These are phyloP conservation scores for Physella acuta DNA, from an alignment of 1,140 invertebrate genomes.

Conservation along the genomic window DNA sequence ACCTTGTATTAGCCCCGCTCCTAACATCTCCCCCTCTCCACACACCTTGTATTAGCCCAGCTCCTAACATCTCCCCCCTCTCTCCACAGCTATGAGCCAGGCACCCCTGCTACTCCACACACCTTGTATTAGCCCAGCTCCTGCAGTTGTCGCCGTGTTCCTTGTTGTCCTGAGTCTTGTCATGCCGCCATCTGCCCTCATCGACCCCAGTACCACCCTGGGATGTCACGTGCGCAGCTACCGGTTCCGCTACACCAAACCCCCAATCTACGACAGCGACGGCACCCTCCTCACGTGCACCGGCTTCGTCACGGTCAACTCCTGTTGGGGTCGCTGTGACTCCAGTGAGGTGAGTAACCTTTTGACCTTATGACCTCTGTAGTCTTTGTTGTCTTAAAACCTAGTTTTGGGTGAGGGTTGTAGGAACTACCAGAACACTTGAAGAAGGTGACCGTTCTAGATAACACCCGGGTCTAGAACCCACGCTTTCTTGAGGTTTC, in stretches of 20 bases:
- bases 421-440: too few species aligned
- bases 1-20: too few species aligned
- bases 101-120: neutral
- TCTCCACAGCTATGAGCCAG: slow-evolving; percentile 17
- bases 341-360: slow-evolving; percentile 70
- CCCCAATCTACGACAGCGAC: slow-evolving; percentile 54
- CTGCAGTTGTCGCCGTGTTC: neutral
- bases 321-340: slow-evolving; percentile 81
- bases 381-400: too few species aligned
- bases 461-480: too few species aligned
- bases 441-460: too few species aligned
- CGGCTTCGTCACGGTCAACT: slow-evolving; percentile 70
- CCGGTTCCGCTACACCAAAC: slow-evolving; percentile 31
- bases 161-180: neutral
- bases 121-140: neutral
- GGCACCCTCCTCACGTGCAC: slow-evolving; percentile 69
- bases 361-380: too few species aligned
- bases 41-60: too few species aligned
- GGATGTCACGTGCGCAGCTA: slow-evolving; percentile 57
- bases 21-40: too few species aligned
- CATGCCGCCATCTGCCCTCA: slow-evolving; percentile 1
- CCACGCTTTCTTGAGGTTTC: too few species aligned
- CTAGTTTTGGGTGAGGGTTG: too few species aligned
- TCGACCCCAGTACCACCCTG: slow-evolving; percentile 31
- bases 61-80: too few species aligned